Percentiles rank a stretch among this genome's conserved stretches.
These are phyloP conservation scores for Aphidius colemani DNA, from an alignment of 2,888 invertebrate genomes.

Conservation along the genomic window DNA sequence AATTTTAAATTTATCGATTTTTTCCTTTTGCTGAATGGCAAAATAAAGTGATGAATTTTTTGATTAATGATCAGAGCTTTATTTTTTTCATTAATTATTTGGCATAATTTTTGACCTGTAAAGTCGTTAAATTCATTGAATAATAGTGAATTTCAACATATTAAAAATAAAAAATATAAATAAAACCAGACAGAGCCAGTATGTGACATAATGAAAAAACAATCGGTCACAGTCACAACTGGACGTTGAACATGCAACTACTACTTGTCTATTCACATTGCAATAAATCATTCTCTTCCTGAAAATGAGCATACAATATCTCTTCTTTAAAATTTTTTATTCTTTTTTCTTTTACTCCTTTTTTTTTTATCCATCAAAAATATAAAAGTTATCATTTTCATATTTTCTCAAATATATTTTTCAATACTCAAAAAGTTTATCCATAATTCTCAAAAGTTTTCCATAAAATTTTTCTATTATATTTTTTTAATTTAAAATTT, in stretches of 20 bases:
- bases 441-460: too few species aligned
- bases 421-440: too few species aligned
- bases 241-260: conserved; percentile 6
- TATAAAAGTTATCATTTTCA: neutral
- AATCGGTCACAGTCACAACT: conserved; percentile 14
- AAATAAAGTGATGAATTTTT: too few species aligned
- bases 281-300: conserved; percentile 15
- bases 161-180: neutral
- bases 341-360: neutral
- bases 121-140: too few species aligned
- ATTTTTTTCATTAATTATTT: too few species aligned
- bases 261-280: conserved; percentile 12
- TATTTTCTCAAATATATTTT: too few species aligned
- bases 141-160: neutral
- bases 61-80: too few species aligned
- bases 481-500: neutral
- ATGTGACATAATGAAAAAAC: conserved; percentile 7
- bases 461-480: neutral
- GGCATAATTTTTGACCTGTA: too few species aligned
- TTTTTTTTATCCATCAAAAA: neutral
- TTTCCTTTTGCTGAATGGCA: too few species aligned
- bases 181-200: neutral
- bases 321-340: neutral
- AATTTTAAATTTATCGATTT: too few species aligned
- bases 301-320: conserved; percentile 2